These are phyloP conservation scores for Sebastolobus alascanus DNA, from an alignment of 2,797 vertebrate species.

Conservation along the genomic window DNA sequence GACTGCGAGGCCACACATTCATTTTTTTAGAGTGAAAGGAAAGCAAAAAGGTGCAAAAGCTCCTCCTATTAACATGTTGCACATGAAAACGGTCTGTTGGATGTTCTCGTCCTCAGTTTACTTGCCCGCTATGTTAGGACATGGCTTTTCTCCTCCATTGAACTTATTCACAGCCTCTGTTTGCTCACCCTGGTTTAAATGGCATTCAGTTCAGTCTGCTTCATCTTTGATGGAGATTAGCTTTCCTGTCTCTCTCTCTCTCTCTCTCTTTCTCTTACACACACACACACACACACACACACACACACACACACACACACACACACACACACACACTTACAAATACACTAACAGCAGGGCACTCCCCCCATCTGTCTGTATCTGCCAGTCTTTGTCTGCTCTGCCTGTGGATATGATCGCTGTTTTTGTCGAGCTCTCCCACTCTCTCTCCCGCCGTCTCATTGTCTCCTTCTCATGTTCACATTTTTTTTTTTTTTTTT, in stretches of 20 bases:
- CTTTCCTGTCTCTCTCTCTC: not conserved
- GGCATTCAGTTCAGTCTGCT: slow-evolving; percentile 54
- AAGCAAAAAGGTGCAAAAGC: slow-evolving; percentile 1
- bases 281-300: not conserved
- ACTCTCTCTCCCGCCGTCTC: slow-evolving; percentile 9
- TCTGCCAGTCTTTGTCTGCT: slow-evolving; percentile 55
- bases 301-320: not conserved
- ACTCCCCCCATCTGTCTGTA: slow-evolving; percentile 55
- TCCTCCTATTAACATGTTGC: not conserved
- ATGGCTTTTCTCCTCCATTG: not conserved
- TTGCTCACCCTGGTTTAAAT: slow-evolving; percentile 54
- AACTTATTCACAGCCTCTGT: slow-evolving; percentile 22
- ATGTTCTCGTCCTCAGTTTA: not conserved
- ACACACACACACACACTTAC: not conserved
- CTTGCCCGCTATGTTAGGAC: not conserved
- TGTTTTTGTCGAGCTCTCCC: slow-evolving; percentile 49
- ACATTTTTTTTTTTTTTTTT: slow-evolving; percentile 7
- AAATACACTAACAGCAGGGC: slow-evolving; percentile 35
- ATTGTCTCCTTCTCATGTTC: slow-evolving; percentile 38
- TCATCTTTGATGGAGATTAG: slow-evolving; percentile 62
- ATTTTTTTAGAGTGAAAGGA: not conserved
- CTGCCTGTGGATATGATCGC: slow-evolving; percentile 48
- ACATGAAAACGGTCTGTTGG: not conserved
- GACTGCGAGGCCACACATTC: not conserved
- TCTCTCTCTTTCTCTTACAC: not conserved